phyloP scores from a whole-genome alignment of 2,888 invertebrate species.

The Pristionchus maxplancki region DNA sequence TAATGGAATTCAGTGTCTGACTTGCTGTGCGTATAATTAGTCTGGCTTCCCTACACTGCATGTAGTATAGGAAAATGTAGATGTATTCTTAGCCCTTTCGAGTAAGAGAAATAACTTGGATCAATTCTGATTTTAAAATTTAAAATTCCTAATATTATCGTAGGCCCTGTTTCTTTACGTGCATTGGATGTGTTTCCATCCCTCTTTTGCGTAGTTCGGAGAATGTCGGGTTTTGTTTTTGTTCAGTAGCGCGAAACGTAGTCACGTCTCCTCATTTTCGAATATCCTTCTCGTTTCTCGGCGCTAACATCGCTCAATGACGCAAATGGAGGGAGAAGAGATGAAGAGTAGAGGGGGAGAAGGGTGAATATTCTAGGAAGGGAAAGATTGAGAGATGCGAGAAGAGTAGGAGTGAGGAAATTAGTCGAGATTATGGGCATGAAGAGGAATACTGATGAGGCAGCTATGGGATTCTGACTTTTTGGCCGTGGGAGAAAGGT shows the following conservation, averaged over 20 bases:
- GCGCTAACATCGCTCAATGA: slow-evolving; percentile 16
- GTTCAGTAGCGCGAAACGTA: not conserved
- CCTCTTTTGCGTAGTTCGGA: not conserved
- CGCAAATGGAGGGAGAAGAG: slow-evolving; percentile 13
- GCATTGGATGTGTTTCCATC: not conserved
- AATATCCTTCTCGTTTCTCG: not conserved
- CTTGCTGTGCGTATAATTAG: not conserved
- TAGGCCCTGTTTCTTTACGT: too few species aligned
- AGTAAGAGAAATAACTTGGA: too few species aligned
- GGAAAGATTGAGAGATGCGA: not conserved
- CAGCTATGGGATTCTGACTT: not conserved
- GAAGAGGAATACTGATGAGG: slow-evolving; percentile 8
- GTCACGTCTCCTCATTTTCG: not conserved
- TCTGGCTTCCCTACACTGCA: not conserved
- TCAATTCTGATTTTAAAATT: too few species aligned
- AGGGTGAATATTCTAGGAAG: slow-evolving; percentile 3
- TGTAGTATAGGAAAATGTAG: not conserved
- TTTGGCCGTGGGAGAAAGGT: not conserved
- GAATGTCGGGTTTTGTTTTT: too few species aligned
- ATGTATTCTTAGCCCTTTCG: too few species aligned
- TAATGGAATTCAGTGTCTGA: not conserved
- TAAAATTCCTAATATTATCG: too few species aligned
- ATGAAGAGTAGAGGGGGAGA: not conserved
- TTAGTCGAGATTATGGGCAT: slow-evolving; percentile 6
- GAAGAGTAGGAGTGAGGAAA: not conserved